Base-by-base conservation (phyloP, 2,888 invertebrate genomes). In the Torymus tubicola region DNA sequence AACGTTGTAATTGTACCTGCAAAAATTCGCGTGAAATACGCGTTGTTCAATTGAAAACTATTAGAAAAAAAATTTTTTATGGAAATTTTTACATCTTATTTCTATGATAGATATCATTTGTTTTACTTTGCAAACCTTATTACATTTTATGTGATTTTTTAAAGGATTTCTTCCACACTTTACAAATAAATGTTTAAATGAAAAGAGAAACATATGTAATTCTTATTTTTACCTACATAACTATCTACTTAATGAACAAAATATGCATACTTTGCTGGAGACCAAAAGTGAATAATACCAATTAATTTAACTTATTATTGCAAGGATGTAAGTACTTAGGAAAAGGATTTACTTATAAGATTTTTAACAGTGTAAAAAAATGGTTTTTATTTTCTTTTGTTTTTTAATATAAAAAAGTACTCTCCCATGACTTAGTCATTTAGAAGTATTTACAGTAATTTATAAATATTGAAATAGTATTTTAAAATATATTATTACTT, bases 111-210 rank as follows among this genome's bases (percentile, higher is more conserved):
- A 21, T 78, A 55, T 71, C 52, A 78, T 16, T n/a, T 50, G 16
- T 63, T 63, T 73, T 78, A 77, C 11, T 77, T 77, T 76, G 14
- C 21, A 65, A 80, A 5, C 18, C 18, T 53, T 70, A 68, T 65
- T 55, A 50, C 31, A 77, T 58, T 72, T 42, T 69, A 68, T 74
- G 70, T 81, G 64, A 80, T 70, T 65, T 65, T 61, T 75, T 65
- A 64, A 63, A 55, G 68, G 31, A 57, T 69, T 79, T 81, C 76
- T 81, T 79, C 75, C 78, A 79, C 76, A 79, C 57, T 77, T 80
- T 77, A 82, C 53, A 82, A 82, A 82, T 80, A 82, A 82, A 82
- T 77, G 76, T 82, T 82, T 74, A 74, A 82, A 80, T 63, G 63
- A 63, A 77, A 67, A 57, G 12, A 42, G 57, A 52, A 12, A 65